Percentiles rank a stretch among this genome's conserved stretches.
Conservation (phyloP, 2,113 vertebrate species). For the Chroicocephalus ridibundus region DNA sequence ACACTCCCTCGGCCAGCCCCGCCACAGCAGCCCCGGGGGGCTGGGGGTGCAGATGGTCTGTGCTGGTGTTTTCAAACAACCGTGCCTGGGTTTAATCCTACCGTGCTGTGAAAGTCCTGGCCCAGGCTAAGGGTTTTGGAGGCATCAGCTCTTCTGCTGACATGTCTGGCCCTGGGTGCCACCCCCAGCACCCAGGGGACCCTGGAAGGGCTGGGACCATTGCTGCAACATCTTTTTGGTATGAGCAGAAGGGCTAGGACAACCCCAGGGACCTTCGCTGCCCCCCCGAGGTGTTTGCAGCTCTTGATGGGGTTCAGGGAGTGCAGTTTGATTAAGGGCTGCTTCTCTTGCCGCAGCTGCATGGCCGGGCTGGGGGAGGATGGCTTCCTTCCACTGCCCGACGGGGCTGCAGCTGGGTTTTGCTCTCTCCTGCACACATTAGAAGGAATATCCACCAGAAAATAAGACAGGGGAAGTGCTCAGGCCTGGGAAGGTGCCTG, state of each 20-base stretch:
- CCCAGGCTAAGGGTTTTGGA: background rate
- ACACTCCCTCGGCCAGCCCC: background rate
- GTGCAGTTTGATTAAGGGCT: background rate
- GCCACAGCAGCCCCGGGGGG: background rate
- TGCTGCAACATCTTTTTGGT: background rate
- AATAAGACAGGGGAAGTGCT: background rate
- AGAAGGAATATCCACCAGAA: background rate
- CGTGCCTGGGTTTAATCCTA: background rate
- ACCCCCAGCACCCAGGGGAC: background rate
- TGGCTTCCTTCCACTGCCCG: background rate
- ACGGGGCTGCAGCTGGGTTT: background rate
- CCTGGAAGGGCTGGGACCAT: background rate
- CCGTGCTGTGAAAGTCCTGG: fast-evolving
- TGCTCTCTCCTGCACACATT: background rate
- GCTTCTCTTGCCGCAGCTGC: background rate
- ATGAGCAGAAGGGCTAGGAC: background rate
- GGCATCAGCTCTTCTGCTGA: background rate
- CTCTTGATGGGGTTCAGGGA: background rate
- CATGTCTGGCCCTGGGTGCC: background rate
- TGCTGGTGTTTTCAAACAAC: background rate
- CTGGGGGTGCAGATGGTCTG: background rate
- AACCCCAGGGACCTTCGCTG: background rate
- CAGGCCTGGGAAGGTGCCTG: too few relatives aligned
- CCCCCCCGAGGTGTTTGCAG: background rate
- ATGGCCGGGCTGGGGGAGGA: background rate